These are phyloP conservation scores for Rhinoderma darwinii DNA, from an alignment of 2,113 vertebrate species.

Conservation along the genomic window DNA sequence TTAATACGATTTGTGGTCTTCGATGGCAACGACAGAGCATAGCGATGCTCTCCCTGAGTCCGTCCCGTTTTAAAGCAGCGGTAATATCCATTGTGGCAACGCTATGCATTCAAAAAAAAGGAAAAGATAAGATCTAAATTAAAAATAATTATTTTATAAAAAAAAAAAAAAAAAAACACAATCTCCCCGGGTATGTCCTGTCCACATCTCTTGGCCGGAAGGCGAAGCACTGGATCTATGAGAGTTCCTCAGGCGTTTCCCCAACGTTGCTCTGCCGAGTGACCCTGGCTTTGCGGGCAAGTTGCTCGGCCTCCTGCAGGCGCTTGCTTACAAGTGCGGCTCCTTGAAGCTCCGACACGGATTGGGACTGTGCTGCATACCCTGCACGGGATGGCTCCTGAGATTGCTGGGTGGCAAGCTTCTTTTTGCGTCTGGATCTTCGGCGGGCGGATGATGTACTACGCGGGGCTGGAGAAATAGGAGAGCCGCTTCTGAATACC, in stretches of 20 bases:
- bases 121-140: background rate
- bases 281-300: conserved; percentile 1
- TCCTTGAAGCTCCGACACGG: conserved; percentile 16
- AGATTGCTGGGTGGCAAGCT: background rate
- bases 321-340: conserved; percentile 22
- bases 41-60: conserved; percentile 30
- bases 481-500: conserved; percentile 22
- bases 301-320: background rate
- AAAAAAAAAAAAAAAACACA: too few species aligned
- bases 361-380: background rate
- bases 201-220: background rate
- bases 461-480: background rate
- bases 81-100: background rate
- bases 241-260: background rate
- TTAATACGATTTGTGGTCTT: too few species aligned
- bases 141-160: conserved; percentile 8
- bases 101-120: background rate
- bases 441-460: conserved; percentile 1
- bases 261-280: conserved; percentile 39
- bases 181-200: background rate
- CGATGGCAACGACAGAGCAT: background rate
- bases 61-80: background rate
- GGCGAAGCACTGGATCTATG: background rate
- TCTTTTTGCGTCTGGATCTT: conserved; percentile 23
- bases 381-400: background rate